phyloP scores from a whole-genome alignment of 2,113 vertebrate species.

The Aleadryas rufinucha region DNA sequence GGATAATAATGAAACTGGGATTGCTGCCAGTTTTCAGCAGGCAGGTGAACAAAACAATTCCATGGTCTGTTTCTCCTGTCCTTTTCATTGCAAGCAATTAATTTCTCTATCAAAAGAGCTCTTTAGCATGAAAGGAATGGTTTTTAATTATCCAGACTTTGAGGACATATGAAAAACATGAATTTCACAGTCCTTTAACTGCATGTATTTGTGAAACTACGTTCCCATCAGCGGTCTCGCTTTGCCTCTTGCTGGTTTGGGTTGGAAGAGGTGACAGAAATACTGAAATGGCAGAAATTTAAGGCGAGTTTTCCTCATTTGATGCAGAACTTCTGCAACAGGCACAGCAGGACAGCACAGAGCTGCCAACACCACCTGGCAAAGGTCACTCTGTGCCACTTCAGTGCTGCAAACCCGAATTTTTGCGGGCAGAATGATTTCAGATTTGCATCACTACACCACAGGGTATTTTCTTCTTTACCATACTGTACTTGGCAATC shows the following conservation, averaged over 20 bases:
- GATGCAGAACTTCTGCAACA: not conserved
- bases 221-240: not conserved
- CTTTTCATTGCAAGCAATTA: not conserved
- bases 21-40: not conserved
- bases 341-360: not conserved
- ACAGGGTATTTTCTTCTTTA: not conserved
- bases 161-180: not conserved
- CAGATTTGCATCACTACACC: not conserved
- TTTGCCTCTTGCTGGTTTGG: not conserved
- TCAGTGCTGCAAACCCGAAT: not conserved
- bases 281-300: not conserved
- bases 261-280: not conserved
- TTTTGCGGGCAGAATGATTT: not conserved
- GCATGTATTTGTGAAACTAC: rapidly evolving
- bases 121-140: not conserved
- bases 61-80: not conserved
- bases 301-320: rapidly evolving
- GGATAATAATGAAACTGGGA: not conserved
- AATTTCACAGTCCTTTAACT: not conserved
- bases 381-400: not conserved
- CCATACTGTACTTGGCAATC: no score
- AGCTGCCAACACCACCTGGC: not conserved
- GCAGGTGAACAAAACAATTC: not conserved
- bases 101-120: not conserved
- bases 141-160: not conserved